Evolutionary conservation across 2,888 invertebrate genomes (phyloP), one percentile per base, ranked within the genome.

Genomic region (Drymonia ruficornis): DNA sequence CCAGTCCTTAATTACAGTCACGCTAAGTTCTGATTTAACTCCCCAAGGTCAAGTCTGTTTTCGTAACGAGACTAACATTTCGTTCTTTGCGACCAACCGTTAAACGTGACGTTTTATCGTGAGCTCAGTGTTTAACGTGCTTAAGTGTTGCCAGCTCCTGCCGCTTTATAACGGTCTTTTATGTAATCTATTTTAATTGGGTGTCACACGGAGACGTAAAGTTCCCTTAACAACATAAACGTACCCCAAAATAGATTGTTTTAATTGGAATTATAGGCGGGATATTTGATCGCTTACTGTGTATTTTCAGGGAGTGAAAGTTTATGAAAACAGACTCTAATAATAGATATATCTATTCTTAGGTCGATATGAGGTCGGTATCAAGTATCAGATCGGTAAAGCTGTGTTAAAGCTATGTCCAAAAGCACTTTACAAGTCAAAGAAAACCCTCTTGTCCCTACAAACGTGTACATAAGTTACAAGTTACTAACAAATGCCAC

Each of bases 401-500:
- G n/a, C 36, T n/a, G 11, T 36, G 11, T 5, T n/a, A 36, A 36
- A 36, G 1, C 11, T 34, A 34, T 11, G 12, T 13, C 36, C 36
- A n/a, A 36, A 3, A 16, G 40, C 40, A 40, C 15, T 16, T 16
- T 8, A 9, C 0, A 40, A 40, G 9, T 8, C 16, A 2, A 40
- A 40, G 16, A 2, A 40, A 16, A 16, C 9, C 36, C 15, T 16
- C 40, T 7, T 16, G 7, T 40, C 40, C 16, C 40, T 16, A n/a
- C 7, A 1, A 40, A 16, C 40, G 16, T n/a, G 16, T 16, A 40
- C 16, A 40, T 40, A 40, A 16, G 40, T 40, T 16, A 40, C 43
- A 19, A 43, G 16, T 53, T 63, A 53, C 70, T 52, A 72, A 73
- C 72, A 76, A 79, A 78, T 76, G 70, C 68, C 62, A 62, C 74